Conservation (phyloP, 2,888 invertebrate genomes). For the Eulithis prunata region DNA sequence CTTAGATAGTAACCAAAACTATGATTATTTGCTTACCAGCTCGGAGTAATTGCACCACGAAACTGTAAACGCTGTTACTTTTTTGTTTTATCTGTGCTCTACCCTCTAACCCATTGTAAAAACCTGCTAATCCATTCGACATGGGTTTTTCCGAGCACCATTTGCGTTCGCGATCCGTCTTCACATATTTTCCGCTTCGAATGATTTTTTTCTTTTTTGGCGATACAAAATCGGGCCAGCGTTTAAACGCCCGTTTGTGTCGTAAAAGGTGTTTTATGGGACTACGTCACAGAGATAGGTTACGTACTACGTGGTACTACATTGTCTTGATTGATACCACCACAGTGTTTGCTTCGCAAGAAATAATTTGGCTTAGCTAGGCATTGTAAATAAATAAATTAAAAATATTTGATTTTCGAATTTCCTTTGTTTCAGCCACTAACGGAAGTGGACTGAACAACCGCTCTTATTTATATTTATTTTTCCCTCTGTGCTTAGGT, state of each 20-base stretch:
- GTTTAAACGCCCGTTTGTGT: conserved; percentile 65
- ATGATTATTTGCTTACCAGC: too few species aligned
- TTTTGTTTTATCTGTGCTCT: too few species aligned
- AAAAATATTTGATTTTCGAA: too few species aligned
- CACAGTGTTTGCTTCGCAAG: conserved; percentile 27
- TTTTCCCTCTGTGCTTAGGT: too few species aligned
- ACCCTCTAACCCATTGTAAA: conserved; percentile 19
- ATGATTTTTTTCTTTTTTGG: conserved; percentile 50
- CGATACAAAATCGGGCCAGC: conserved; percentile 54
- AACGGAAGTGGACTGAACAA: too few species aligned
- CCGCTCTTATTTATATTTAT: too few species aligned
- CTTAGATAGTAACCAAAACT: too few species aligned
- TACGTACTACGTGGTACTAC: conserved; percentile 30
- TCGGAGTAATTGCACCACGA: too few species aligned
- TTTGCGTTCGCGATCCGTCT: conserved; percentile 40
- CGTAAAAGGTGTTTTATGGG: conserved; percentile 64
- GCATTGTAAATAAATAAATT: background rate
- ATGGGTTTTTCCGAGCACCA: conserved; percentile 36
- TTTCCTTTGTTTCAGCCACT: too few species aligned
- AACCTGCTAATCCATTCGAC: conserved; percentile 18
- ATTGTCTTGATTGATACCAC: conserved; percentile 39
- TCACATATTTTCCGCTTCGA: conserved; percentile 40
- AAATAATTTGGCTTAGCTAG: background rate
- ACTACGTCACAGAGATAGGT: conserved; percentile 42
- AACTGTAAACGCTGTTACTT: too few species aligned